A percentile compares a stretch with the other conserved stretches of the same genome.
phyloP scores from a whole-genome alignment of 2,113 vertebrate genomes.

The Marmota flaviventris region DNA sequence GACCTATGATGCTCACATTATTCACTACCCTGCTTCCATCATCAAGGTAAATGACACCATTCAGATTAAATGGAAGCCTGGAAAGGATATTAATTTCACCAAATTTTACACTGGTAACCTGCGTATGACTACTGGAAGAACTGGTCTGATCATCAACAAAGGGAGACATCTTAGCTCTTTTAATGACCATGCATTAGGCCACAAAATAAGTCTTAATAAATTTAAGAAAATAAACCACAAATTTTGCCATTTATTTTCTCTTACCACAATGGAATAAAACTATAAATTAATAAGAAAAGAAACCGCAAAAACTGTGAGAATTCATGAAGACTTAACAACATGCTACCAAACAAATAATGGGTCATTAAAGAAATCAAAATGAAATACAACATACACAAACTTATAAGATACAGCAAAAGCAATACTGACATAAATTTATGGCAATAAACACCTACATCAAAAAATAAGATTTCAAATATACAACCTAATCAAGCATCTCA shows the following conservation, averaged over 20 bases:
- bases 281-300: background rate
- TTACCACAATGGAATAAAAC: background rate
- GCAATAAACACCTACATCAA: background rate
- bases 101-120: background rate
- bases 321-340: background rate
- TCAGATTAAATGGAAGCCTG: background rate
- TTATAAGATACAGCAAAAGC: background rate
- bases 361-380: background rate
- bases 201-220: no score
- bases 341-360: background rate
- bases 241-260: background rate
- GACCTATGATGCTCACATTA: background rate
- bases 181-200: background rate
- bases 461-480: background rate
- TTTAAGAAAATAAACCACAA: background rate
- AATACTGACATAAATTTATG: background rate
- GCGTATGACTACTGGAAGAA: background rate
- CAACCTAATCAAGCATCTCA: background rate
- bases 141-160: background rate
- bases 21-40: background rate
- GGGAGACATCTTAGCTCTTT: background rate
- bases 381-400: background rate
- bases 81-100: background rate
- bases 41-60: background rate
- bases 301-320: background rate